Evolutionary conservation across 2,797 vertebrate genomes (phyloP).

Genomic region (Xenopus petersii): DNA sequence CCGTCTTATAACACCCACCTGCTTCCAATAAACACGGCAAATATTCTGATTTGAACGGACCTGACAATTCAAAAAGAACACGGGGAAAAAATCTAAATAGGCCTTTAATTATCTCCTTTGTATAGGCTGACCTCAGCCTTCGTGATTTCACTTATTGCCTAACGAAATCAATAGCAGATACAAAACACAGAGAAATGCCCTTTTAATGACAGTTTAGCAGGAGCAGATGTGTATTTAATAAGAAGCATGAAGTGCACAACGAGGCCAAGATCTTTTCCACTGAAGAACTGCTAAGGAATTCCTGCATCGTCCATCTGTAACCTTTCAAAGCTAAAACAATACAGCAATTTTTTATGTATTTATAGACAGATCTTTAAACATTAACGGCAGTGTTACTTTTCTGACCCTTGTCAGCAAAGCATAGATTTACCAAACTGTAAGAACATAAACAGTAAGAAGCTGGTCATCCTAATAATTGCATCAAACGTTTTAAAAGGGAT

Average conservation of each 20-base stretch:
- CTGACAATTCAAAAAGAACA: conserved; percentile 21
- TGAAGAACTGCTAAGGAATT: conserved; percentile 20
- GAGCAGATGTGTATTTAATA: conserved; percentile 48
- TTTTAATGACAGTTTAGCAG: conserved; percentile 44
- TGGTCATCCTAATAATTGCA: no score
- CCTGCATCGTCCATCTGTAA: background rate
- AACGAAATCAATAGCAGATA: conserved; percentile 63
- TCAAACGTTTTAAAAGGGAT: no score
- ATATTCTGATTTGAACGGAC: conserved; percentile 15
- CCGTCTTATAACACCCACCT: background rate
- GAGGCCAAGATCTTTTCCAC: conserved; percentile 21
- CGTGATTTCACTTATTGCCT: conserved; percentile 65
- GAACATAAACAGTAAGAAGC: conserved; percentile 1
- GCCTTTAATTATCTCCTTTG: conserved; percentile 53
- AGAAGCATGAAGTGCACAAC: conserved; percentile 26
- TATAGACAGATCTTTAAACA: background rate
- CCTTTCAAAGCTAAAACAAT: background rate
- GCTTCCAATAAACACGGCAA: conserved; percentile 11
- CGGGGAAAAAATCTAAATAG: conserved; percentile 10
- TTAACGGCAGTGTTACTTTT: background rate
- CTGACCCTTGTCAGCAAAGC: background rate
- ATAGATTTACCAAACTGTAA: background rate
- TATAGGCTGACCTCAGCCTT: conserved; percentile 64
- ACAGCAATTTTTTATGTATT: background rate
- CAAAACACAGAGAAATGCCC: conserved; percentile 40